These are phyloP conservation scores for Myotis brandtii DNA, from an alignment of 2,113 vertebrate genomes.

Conservation along the genomic window DNA sequence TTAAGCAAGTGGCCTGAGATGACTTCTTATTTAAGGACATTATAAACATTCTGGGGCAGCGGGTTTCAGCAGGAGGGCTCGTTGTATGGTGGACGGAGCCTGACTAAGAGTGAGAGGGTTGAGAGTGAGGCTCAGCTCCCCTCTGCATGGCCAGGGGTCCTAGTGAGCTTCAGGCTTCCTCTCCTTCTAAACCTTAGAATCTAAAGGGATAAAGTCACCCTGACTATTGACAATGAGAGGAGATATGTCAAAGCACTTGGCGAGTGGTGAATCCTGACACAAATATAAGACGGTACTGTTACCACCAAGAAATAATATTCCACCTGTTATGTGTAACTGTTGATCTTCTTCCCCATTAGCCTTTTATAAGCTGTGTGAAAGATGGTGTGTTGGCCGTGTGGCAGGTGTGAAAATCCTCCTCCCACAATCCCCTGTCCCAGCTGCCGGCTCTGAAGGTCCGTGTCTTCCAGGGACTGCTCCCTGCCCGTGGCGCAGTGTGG, in stretches of 20 bases:
- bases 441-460: too few species aligned
- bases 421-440: neutral
- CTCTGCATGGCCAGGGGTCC: accelerated
- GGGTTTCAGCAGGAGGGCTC: neutral
- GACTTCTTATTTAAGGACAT: neutral
- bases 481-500: accelerated
- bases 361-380: neutral
- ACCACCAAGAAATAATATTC: neutral
- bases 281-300: neutral
- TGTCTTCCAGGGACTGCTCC: neutral
- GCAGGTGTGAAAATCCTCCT: neutral
- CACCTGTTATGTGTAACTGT: accelerated
- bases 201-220: neutral
- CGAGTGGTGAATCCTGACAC: neutral
- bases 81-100: neutral
- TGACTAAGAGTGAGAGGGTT: neutral
- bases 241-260: neutral
- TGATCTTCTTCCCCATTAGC: neutral
- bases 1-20: neutral
- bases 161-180: neutral
- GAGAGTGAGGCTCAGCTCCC: neutral
- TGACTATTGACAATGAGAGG: neutral
- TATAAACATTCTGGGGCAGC: neutral
- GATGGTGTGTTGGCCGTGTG: neutral
- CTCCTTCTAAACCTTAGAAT: neutral